Percentiles rank a stretch among this genome's conserved stretches.
Evolutionary conservation across 2,113 vertebrate genomes (phyloP).

Genomic region (Malurus melanocephalus): DNA sequence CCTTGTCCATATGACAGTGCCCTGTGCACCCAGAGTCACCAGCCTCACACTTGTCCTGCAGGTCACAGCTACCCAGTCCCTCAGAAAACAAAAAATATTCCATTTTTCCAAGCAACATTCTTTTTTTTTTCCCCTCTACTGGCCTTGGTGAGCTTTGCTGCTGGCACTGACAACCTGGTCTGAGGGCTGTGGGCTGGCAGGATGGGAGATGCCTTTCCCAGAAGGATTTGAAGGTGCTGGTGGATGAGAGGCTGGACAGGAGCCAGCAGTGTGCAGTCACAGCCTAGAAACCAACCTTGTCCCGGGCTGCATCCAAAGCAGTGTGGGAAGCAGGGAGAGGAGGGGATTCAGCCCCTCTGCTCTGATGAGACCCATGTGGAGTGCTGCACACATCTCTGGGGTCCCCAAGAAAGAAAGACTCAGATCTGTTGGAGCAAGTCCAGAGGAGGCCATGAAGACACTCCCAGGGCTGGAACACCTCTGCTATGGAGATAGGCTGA

Average conservation of each 20-base stretch:
- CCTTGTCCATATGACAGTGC: background rate
- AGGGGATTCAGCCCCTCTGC: background rate
- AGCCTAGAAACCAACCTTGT: background rate
- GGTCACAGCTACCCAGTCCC: background rate
- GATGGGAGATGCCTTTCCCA: background rate
- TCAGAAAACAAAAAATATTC: background rate
- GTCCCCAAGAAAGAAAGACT: no score
- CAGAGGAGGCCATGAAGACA: background rate
- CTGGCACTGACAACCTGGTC: rapidly evolving
- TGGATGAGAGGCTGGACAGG: background rate
- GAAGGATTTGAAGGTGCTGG: background rate
- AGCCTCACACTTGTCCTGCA: no score
- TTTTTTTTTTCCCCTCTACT: rapidly evolving
- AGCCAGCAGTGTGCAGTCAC: background rate
- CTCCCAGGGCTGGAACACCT: background rate
- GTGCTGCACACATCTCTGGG: background rate
- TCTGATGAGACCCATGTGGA: background rate
- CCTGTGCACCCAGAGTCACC: background rate
- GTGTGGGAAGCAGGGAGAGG: rapidly evolving
- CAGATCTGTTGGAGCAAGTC: background rate
- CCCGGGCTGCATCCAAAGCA: background rate
- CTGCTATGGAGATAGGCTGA: background rate
- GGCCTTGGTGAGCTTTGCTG: background rate
- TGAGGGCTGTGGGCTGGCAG: background rate
- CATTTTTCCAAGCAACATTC: background rate